A percentile compares a stretch with the other conserved stretches of the same genome.
These are phyloP conservation scores for Osmoderma eremita DNA, from an alignment of 2,888 invertebrate species.

Conservation along the genomic window DNA sequence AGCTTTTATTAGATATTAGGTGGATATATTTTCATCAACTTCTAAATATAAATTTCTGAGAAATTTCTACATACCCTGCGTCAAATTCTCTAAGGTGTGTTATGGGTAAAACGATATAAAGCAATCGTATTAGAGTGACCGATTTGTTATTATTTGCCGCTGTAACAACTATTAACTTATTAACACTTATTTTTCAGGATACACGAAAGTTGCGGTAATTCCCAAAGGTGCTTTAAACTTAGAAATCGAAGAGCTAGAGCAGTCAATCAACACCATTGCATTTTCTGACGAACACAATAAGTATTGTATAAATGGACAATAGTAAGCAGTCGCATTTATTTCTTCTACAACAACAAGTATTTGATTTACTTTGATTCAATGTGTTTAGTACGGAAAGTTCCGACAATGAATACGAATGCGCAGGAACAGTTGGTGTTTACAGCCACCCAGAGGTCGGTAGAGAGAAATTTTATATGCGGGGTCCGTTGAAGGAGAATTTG, in stretches of 20 bases:
- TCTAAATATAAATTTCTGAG: no score
- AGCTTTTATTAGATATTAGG: no score
- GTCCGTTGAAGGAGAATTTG: conserved; percentile 71
- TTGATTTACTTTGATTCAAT: no score
- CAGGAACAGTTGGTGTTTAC: conserved; percentile 65
- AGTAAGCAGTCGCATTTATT: conserved; percentile 61
- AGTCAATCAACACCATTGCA: conserved; percentile 69
- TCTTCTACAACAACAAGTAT: neutral
- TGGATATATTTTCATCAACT: no score
- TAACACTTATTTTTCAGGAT: conserved; percentile 58
- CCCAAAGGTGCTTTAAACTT: conserved; percentile 71
- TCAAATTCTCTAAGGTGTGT: no score
- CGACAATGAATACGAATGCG: conserved; percentile 64
- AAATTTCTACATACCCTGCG: no score
- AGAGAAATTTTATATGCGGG: conserved; percentile 71
- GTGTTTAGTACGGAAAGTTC: conserved; percentile 54
- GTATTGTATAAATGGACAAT: conserved; percentile 72
- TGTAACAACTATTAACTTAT: no score
- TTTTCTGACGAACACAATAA: conserved; percentile 65
- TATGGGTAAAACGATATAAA: no score
- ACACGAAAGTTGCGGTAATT: conserved; percentile 69
- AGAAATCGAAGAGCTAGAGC: conserved; percentile 68
- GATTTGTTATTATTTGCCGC: no score
- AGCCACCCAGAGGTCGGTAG: conserved; percentile 65
- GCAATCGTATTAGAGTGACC: no score